Evolutionary conservation across 2,797 vertebrate species (phyloP), one percentile per base, ranked within the genome.

Genomic region (Eleutherodactylus coqui): DNA sequence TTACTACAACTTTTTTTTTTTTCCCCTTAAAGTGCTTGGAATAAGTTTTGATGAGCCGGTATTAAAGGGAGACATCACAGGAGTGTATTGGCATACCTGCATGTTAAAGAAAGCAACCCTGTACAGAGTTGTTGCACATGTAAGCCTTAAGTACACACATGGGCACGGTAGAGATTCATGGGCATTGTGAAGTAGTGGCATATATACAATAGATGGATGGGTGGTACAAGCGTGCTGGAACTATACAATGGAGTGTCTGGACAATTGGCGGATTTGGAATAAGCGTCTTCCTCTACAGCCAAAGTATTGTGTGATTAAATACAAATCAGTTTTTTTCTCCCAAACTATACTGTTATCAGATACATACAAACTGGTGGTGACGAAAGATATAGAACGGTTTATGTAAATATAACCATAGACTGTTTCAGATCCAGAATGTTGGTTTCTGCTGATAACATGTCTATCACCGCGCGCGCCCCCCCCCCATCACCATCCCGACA

Each of bases 1-100:
- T 91, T 91, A 91, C 90, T 92, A 88, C 80, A 51, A 9, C 1
- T 69, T 24, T 75, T 88, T 78, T 89, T 49, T 76, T 34, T 41
- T 76, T 43, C 51, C 69, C 38, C 49, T 51, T 81, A 69, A 79
- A 70, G 83, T 77, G 53, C 85, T 75, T 11, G 21, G 41, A 81
- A 90, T 69, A 82, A 86, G 27, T 49, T 85, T 88, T 85, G 34
- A 32, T 69, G 38, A 85, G 67, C 49, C 49, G 49, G 53, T 58
- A 79, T 72, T 79, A 79, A 16, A 85, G 62, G 32, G 27, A 47
- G 60, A 79, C 75, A 69, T 62, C 17, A 21, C 43, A 32, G 36
- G 41, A 69, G 3, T 51, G 16, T 34, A 79, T 29, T 58, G 27
- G 67, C 73, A 79, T 85, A 45, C 21, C 29, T 29, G 16, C 5